Conservation (phyloP, 2,888 invertebrate species). For the Lasius fuliginosus region DNA sequence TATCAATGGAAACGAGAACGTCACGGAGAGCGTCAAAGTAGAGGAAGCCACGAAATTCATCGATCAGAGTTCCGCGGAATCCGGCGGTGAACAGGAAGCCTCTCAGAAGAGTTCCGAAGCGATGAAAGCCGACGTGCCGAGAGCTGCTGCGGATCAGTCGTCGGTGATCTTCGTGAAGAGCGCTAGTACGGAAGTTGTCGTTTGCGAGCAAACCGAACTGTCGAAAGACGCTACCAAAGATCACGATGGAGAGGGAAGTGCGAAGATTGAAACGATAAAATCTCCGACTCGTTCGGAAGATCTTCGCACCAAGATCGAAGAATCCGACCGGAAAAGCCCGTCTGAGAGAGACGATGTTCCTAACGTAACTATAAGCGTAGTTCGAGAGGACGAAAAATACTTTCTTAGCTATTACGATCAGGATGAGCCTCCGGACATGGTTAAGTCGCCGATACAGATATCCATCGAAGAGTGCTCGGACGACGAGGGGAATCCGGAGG, state of each 20-base stretch:
- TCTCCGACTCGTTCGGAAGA: background rate
- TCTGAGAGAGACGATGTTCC: slow-evolving; percentile 79
- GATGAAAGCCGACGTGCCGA: background rate
- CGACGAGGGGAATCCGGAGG: slow-evolving; percentile 74
- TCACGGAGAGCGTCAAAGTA: slow-evolving; percentile 68
- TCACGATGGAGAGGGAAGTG: slow-evolving; percentile 61
- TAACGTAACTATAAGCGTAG: slow-evolving; percentile 79
- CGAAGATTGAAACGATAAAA: slow-evolving; percentile 4
- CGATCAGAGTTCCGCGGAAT: slow-evolving; percentile 84
- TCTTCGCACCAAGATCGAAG: background rate
- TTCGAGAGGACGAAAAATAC: slow-evolving; percentile 62
- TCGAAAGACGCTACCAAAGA: slow-evolving; percentile 66
- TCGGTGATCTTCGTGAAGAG: slow-evolving; percentile 52
- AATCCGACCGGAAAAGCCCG: slow-evolving; percentile 46
- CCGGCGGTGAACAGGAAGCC: slow-evolving; percentile 78
- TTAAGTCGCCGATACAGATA: slow-evolving; percentile 85
- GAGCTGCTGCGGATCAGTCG: slow-evolving; percentile 4
- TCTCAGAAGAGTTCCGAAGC: slow-evolving; percentile 25
- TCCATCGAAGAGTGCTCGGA: slow-evolving; percentile 86
- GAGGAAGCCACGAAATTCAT: slow-evolving; percentile 81
- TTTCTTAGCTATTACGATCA: slow-evolving; percentile 57
- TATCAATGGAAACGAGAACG: slow-evolving; percentile 17
- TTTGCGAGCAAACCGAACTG: slow-evolving; percentile 58
- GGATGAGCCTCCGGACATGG: slow-evolving; percentile 81
- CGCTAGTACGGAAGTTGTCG: slow-evolving; percentile 36